phyloP scores from a whole-genome alignment of 2,888 invertebrate genomes.

The Ceramica pisi region DNA sequence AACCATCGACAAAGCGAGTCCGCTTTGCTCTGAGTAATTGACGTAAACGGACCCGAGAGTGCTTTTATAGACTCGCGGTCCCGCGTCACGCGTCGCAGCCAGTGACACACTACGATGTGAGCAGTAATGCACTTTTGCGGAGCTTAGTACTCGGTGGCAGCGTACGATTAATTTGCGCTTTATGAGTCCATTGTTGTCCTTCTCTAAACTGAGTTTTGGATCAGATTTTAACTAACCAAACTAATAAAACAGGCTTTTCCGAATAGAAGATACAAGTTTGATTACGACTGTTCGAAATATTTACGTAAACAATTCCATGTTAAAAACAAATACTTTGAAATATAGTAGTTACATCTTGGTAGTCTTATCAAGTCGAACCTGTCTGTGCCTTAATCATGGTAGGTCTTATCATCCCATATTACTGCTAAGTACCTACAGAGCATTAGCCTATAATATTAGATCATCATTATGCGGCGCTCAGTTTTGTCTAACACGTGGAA shows the following conservation, averaged over 20 bases:
- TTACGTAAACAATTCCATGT: too few relatives aligned
- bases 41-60: constrained; percentile 52
- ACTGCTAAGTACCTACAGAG: too few relatives aligned
- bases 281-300: too few relatives aligned
- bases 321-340: too few relatives aligned
- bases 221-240: neutral
- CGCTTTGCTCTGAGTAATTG: constrained; percentile 48
- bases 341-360: too few relatives aligned
- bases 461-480: too few relatives aligned
- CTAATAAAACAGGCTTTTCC: neutral
- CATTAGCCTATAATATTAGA: too few relatives aligned
- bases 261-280: too few relatives aligned
- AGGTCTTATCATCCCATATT: too few relatives aligned
- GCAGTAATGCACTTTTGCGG: constrained; percentile 55
- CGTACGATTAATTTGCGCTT: constrained; percentile 34
- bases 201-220: neutral
- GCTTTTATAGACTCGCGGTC: constrained; percentile 48
- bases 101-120: constrained; percentile 32
- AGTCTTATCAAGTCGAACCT: too few relatives aligned
- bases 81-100: neutral
- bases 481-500: too few relatives aligned
- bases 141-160: neutral
- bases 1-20: constrained; percentile 33
- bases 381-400: too few relatives aligned
- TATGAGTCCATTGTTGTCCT: constrained; percentile 15